Percentiles rank a stretch among this genome's conserved stretches.
These are phyloP conservation scores for Tylochromis polylepis DNA, from an alignment of 2,113 vertebrate genomes.

Conservation along the genomic window DNA sequence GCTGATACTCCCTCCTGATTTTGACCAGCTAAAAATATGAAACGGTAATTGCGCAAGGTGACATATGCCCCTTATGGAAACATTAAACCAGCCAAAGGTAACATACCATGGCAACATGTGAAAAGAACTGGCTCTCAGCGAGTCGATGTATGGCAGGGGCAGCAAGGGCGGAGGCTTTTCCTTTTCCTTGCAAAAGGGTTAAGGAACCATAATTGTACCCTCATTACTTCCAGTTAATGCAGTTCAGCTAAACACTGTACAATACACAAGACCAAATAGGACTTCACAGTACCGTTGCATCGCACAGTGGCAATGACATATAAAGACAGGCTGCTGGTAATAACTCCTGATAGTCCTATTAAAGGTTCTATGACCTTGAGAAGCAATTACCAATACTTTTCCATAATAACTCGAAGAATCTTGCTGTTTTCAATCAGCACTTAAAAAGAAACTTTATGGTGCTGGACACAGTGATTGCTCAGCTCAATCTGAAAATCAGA, in stretches of 20 bases:
- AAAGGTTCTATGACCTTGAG: constrained; percentile 30
- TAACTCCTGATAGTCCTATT: constrained; percentile 57
- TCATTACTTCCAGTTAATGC: constrained; percentile 37
- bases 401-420: not conserved
- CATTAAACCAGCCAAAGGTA: constrained; percentile 40
- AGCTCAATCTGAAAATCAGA: not conserved
- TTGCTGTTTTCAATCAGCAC: constrained; percentile 2
- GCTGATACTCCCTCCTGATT: not conserved
- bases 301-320: constrained; percentile 21
- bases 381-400: constrained; percentile 31
- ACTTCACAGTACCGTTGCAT: not conserved
- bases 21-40: constrained; percentile 1
- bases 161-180: constrained; percentile 1
- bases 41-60: constrained; percentile 2
- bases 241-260: constrained; percentile 27
- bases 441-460: not conserved
- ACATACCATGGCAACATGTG: constrained; percentile 13
- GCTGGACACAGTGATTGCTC: not conserved
- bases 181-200: constrained; percentile 15
- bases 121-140: not conserved
- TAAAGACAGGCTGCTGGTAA: constrained; percentile 45
- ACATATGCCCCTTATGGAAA: constrained; percentile 22
- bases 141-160: not conserved
- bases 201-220: constrained; percentile 37
- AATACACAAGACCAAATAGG: not conserved